Conservation (phyloP, 2,113 vertebrate genomes). For the Sinosuthora webbiana region DNA sequence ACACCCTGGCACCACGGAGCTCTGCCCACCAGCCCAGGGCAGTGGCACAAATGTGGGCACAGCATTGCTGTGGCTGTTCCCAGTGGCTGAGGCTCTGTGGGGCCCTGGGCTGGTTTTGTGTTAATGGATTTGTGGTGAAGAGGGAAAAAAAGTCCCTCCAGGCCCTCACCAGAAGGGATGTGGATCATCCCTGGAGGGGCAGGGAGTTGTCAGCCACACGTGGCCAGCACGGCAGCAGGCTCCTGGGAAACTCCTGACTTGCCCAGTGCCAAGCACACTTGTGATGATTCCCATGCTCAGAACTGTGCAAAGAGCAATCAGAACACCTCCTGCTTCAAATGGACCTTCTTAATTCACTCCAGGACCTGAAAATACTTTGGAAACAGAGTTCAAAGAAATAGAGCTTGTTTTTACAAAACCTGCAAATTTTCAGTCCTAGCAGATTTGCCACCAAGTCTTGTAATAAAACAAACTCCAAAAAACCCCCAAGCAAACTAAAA, state of each 20-base stretch:
- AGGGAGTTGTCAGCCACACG: not conserved
- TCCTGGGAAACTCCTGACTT: not conserved
- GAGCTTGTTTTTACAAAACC: not conserved
- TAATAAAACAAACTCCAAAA: not conserved
- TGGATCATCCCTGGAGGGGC: not conserved
- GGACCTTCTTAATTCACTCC: constrained; percentile 18
- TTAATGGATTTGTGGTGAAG: not conserved
- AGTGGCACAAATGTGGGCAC: accelerated
- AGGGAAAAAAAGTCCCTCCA: not conserved
- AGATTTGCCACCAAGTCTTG: not conserved
- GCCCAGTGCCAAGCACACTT: constrained; percentile 14
- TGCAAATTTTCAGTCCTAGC: not conserved
- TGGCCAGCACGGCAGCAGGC: not conserved
- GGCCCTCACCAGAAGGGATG: not conserved
- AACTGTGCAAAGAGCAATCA: constrained; percentile 32
- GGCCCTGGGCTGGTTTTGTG: not conserved
- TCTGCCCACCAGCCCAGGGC: not conserved
- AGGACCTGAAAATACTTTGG: constrained; percentile 28
- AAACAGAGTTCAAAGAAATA: constrained; percentile 23
- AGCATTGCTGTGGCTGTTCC: not conserved
- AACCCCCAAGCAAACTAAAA: not conserved
- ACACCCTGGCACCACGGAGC: too few species aligned
- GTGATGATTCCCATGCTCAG: not conserved
- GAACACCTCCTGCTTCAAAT: constrained; percentile 43
- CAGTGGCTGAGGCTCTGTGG: not conserved